phyloP scores from a whole-genome alignment of 2,113 vertebrate species.

The Psittacus erithacus region DNA sequence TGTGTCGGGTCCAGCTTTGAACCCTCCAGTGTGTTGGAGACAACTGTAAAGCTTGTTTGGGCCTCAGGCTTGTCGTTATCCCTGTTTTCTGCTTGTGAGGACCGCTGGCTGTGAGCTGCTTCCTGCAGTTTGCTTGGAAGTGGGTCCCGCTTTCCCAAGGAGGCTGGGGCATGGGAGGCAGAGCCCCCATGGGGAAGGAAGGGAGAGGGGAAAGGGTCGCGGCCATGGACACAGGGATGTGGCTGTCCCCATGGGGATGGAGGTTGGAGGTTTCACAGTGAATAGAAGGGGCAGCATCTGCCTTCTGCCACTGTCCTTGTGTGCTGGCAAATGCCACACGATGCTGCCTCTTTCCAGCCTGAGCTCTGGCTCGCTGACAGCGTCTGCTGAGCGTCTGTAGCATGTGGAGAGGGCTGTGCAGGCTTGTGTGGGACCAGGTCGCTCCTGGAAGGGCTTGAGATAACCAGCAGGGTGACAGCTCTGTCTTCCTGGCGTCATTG shows the following conservation, averaged over 20 bases:
- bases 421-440: background rate
- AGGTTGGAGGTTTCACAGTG: rapidly evolving
- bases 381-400: background rate
- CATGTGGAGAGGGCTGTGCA: rapidly evolving
- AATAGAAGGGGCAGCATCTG: background rate
- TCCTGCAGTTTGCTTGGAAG: background rate
- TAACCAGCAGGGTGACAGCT: background rate
- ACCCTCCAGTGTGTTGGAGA: background rate
- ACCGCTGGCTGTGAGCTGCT: background rate
- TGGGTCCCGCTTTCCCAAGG: background rate
- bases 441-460: background rate
- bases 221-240: background rate
- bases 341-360: background rate
- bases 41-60: background rate
- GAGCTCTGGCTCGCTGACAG: background rate
- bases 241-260: rapidly evolving
- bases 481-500: background rate
- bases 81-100: background rate
- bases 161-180: background rate
- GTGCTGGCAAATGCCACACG: background rate
- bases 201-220: background rate
- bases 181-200: background rate
- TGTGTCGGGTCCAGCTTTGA: background rate
- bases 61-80: background rate
- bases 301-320: background rate